Percentiles rank a stretch among this genome's conserved stretches.
Evolutionary conservation across 2,888 invertebrate species (phyloP).

Genomic region (Caenorhabditis wallacei): DNA sequence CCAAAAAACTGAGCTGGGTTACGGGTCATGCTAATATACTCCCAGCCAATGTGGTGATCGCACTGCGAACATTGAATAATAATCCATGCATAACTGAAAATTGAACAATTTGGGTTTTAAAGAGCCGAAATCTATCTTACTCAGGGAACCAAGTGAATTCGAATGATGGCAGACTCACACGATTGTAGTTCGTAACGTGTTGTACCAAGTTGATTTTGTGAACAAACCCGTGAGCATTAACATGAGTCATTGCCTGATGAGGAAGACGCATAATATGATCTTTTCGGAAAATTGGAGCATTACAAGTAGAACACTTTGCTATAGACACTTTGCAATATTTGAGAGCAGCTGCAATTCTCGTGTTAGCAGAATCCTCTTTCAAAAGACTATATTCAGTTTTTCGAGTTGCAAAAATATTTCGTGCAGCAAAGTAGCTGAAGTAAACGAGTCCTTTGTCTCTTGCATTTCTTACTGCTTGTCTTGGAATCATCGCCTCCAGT

Average conservation of each 20-base stretch:
- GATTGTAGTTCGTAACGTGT: neutral
- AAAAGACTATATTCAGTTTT: constrained; percentile 30
- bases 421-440: constrained; percentile 43
- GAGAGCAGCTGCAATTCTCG: constrained; percentile 26
- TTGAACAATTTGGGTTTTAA: neutral
- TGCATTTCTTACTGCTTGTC: neutral
- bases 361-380: constrained; percentile 37
- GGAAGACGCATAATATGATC: constrained; percentile 14
- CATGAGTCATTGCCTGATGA: constrained; percentile 34
- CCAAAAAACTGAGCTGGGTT: constrained; percentile 38
- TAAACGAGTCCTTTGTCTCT: constrained; percentile 6
- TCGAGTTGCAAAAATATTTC: constrained; percentile 7
- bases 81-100: constrained; percentile 50
- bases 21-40: constrained; percentile 26
- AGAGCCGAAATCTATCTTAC: neutral
- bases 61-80: constrained; percentile 42
- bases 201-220: constrained; percentile 38
- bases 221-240: constrained; percentile 44
- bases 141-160: constrained; percentile 61
- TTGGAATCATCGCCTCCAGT: constrained; percentile 10
- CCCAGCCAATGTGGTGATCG: constrained; percentile 49
- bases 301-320: constrained; percentile 17
- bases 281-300: neutral
- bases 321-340: constrained; percentile 13
- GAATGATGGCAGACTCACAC: neutral